Evolutionary conservation across 2,888 invertebrate species (phyloP).

Genomic region (Tipula lateralis): DNA sequence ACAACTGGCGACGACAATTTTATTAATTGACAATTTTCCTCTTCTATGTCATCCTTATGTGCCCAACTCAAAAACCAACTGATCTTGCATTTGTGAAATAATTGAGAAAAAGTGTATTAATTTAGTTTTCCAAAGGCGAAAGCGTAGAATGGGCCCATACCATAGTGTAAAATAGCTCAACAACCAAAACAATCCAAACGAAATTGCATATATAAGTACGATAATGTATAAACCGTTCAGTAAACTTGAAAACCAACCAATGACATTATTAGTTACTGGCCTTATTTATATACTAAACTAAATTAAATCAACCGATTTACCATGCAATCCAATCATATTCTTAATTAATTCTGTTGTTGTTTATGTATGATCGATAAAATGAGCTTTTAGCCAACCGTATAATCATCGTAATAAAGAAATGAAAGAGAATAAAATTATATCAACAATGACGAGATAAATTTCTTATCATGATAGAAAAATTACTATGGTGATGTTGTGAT

Average conservation of each 20-base stretch:
- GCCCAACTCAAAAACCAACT: too few species aligned
- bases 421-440: neutral
- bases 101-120: too few species aligned
- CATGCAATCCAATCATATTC: neutral
- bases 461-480: neutral
- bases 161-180: too few species aligned
- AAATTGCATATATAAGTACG: too few species aligned
- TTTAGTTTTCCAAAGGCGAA: too few species aligned
- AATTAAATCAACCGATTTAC: conserved; percentile 11
- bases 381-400: neutral
- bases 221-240: neutral
- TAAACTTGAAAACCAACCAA: neutral
- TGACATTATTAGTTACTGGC: neutral
- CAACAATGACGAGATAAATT: neutral
- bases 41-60: too few species aligned
- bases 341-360: neutral
- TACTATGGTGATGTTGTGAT: neutral
- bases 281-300: neutral
- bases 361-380: neutral
- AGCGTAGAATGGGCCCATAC: too few species aligned
- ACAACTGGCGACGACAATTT: too few species aligned
- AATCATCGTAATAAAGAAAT: neutral
- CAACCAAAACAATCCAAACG: too few species aligned
- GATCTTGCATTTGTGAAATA: too few species aligned
- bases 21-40: too few species aligned